Evolutionary conservation across 2,888 invertebrate species (phyloP).

Genomic region (Acanthosepion esculentum): DNA sequence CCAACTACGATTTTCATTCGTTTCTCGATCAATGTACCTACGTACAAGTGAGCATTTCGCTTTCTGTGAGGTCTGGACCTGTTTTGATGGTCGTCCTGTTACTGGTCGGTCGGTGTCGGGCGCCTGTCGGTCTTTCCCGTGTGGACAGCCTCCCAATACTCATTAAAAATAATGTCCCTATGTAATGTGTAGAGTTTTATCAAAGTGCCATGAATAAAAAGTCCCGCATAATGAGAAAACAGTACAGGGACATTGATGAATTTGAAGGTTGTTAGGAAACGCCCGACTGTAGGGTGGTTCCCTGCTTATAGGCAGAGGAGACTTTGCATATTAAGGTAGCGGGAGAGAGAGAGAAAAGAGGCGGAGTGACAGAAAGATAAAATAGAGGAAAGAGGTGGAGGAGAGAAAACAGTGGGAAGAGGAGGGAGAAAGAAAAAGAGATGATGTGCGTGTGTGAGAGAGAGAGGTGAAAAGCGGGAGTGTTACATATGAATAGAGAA

Average conservation of each 20-base stretch:
- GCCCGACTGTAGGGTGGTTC: neutral
- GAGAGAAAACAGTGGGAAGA: neutral
- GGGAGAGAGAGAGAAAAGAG: neutral
- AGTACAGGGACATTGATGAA: neutral
- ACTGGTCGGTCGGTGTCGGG: constrained; percentile 33
- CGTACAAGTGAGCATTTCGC: neutral
- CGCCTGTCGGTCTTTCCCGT: neutral
- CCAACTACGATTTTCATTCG: neutral
- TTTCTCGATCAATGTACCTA: neutral
- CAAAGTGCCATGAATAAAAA: constrained; percentile 34
- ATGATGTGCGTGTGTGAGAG: neutral
- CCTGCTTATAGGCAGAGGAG: neutral
- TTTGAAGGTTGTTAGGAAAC: neutral
- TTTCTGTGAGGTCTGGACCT: constrained; percentile 21
- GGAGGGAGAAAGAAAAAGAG: neutral
- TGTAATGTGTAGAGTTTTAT: constrained; percentile 38
- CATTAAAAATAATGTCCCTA: constrained; percentile 46
- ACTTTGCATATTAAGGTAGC: too few relatives aligned
- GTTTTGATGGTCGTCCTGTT: constrained; percentile 12
- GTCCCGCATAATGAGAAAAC: neutral
- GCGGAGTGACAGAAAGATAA: neutral
- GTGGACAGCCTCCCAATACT: neutral
- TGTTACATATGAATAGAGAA: too few relatives aligned
- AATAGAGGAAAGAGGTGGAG: too few relatives aligned
- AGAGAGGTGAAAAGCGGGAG: neutral